A percentile compares a stretch with the other conserved stretches of the same genome.
phyloP scores from a whole-genome alignment of 1,140 invertebrate species.

The Coelopa frigida region DNA sequence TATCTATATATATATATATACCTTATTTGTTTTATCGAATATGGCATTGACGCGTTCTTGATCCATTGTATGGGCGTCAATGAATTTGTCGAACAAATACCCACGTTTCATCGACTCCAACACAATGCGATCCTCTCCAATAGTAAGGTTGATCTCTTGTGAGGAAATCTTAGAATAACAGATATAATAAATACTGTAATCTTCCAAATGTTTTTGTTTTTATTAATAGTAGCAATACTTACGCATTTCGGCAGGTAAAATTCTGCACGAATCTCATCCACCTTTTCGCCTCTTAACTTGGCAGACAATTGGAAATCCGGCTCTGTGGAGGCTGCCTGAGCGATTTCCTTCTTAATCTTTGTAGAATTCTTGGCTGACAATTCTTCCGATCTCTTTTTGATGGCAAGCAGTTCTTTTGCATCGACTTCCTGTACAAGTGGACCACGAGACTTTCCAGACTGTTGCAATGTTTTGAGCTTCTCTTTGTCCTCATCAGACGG shows the following conservation, averaged over 20 bases:
- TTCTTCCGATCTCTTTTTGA: slow-evolving; percentile 19
- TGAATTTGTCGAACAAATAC: slow-evolving; percentile 59
- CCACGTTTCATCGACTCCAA: slow-evolving; percentile 52
- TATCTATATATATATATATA: slow-evolving; percentile 2
- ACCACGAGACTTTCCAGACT: neutral
- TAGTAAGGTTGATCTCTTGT: slow-evolving; percentile 55
- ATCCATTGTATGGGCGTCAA: slow-evolving; percentile 56
- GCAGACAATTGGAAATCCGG: slow-evolving; percentile 44
- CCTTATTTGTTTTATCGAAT: slow-evolving; percentile 51
- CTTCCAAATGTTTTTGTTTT: slow-evolving; percentile 2
- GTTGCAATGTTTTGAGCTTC: slow-evolving; percentile 7
- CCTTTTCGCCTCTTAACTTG: slow-evolving; percentile 31
- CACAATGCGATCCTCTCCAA: slow-evolving; percentile 65
- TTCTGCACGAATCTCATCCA: slow-evolving; percentile 44
- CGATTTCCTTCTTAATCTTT: slow-evolving; percentile 13
- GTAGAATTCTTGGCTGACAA: slow-evolving; percentile 12
- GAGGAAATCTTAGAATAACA: slow-evolving; percentile 50
- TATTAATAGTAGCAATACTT: slow-evolving; percentile 10
- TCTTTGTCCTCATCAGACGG: slow-evolving; percentile 33
- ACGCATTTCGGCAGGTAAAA: slow-evolving; percentile 47
- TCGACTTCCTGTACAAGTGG: slow-evolving; percentile 39
- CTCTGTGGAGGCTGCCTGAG: slow-evolving; percentile 14
- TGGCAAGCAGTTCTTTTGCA: slow-evolving; percentile 23
- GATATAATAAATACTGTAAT: slow-evolving; percentile 9
- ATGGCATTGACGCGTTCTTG: slow-evolving; percentile 52